Base-by-base conservation (phyloP, 2,113 vertebrate genomes). In the Ameiurus melas region DNA sequence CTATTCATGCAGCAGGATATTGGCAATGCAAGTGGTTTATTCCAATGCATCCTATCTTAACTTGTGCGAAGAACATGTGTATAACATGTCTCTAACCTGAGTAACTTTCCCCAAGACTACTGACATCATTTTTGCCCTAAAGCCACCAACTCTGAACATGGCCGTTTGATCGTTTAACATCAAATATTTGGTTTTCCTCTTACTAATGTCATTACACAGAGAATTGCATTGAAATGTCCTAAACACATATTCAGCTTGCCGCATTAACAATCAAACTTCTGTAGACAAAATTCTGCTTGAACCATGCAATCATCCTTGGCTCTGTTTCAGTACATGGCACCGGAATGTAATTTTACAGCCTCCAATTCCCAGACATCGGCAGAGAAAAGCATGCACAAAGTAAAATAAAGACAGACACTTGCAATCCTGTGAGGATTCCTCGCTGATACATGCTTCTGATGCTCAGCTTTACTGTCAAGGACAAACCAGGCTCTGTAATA, bases 311-410 rank as follows among this genome's bases (percentile, higher is more conserved):
- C 58, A 83, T 60, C 82, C 60, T 83, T 43, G 60, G 60, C 82
- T 83, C 57, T 70, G 83, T 51, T 84, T 30, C 25, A 43, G 25
- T 84, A 17, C 68, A 30, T 85, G 14, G 10, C 25, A 73, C 39
- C 85, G 85, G 33, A 25, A 60, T 62, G 73, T 68, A 62, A 85
- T 87, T 85, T 87, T 89, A 85, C 57, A 51, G 66, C 77, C 60
- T 16, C 16, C 16, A n/a, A 33, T 85, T 71, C 71, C 60, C n/a
- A 20, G 22, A 17, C 39, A 66, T 80, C 64, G 10, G 33, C 51
- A 53, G 68, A 83, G n/a, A 39, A 60, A 71, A n/a, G 47, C 68
- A 55, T 43, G 27, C 55, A 62, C 20, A 17, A 57, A 70, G 85
- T 22, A 33, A 89, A 85, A 83, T 47, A 78, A 82, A 87, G 64